Evolutionary conservation across 2,113 vertebrate genomes (phyloP), one percentile per base, ranked within the genome.

Genomic region (Grantiella picta): DNA sequence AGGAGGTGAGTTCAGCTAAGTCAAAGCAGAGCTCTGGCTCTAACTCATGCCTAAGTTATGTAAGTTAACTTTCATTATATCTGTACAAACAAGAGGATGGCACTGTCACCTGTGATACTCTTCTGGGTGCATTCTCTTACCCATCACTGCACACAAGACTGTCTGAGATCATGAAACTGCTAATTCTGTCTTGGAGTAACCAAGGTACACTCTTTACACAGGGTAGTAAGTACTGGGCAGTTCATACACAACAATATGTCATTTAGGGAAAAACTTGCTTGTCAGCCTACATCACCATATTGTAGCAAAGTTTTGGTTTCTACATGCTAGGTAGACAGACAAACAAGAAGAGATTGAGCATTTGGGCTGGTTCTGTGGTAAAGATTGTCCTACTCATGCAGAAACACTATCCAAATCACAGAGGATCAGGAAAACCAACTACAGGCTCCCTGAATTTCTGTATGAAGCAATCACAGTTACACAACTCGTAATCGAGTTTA

Each of bases 381-480:
- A 72, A 61, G 42, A 66, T 44, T 73, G 31, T 73, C 50, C 50
- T 78, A 47, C 47, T 73, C 86, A 70, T 0, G 9, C 40, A 79
- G 79, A 82, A 89, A 63, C 2, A 22, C 49, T 78, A 54, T 19
- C 17, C 40, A 44, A 45, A 21, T 50, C 57, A 36, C 40, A 78
- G 57, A 35, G 11, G 18, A 86, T 60, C 52, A 68, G 64, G 53
- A 82, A 92, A 95, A 71, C 19, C 29, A 60, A 0, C 54, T 47
- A 47, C 8, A 38, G n/a, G 42, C 29, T 88, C 47, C 29, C 60
- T 35, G n/a, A 72, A 95, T 64, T 82, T 83, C 66, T 90, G 10
- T 64, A 69, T 95, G 90, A 93, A 86, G 90, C 71, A 96, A 95
- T 60, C 76, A 38, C 19, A 75, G 53, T 96, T 96, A 71, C 68